phyloP scores from a whole-genome alignment of 2,113 vertebrate species.

The Megalops atlanticus region DNA sequence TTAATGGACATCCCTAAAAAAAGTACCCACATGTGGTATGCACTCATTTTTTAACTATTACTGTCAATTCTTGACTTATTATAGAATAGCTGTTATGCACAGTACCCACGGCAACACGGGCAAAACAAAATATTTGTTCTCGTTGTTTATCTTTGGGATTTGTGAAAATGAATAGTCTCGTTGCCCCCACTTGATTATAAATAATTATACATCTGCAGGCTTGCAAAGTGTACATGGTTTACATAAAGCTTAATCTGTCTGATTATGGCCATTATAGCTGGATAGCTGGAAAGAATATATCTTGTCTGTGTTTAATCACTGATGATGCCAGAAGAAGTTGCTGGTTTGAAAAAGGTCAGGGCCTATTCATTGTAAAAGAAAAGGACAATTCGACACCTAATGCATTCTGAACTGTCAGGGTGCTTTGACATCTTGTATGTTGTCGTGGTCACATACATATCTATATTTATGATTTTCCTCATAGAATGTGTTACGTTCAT shows the following conservation, averaged over 20 bases:
- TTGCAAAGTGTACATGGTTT: conserved; percentile 14
- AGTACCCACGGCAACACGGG: conserved; percentile 7
- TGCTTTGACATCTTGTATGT: conserved; percentile 31
- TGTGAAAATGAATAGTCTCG: conserved; percentile 10
- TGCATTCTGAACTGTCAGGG: conserved; percentile 36
- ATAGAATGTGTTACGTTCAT: conserved; percentile 16
- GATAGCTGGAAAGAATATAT: conserved; percentile 42
- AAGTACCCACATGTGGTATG: not conserved
- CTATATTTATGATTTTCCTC: too few relatives aligned
- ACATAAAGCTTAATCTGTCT: conserved; percentile 44
- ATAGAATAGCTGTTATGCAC: not conserved
- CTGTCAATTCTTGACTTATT: conserved; percentile 18
- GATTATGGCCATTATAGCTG: conserved; percentile 29
- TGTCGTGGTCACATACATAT: too few relatives aligned
- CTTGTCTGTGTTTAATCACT: conserved; percentile 39
- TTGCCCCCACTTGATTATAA: not conserved
- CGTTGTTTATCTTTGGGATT: conserved; percentile 22
- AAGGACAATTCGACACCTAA: conserved; percentile 45
- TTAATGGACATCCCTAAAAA: not conserved
- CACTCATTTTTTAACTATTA: not conserved
- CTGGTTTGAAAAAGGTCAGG: not conserved
- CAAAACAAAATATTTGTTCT: conserved; percentile 14
- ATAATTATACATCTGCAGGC: conserved; percentile 26
- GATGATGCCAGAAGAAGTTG: conserved; percentile 9
- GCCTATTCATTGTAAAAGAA: conserved; percentile 2